Evolutionary conservation across 2,113 vertebrate species (phyloP).

Genomic region (Anoplopoma fimbria): DNA sequence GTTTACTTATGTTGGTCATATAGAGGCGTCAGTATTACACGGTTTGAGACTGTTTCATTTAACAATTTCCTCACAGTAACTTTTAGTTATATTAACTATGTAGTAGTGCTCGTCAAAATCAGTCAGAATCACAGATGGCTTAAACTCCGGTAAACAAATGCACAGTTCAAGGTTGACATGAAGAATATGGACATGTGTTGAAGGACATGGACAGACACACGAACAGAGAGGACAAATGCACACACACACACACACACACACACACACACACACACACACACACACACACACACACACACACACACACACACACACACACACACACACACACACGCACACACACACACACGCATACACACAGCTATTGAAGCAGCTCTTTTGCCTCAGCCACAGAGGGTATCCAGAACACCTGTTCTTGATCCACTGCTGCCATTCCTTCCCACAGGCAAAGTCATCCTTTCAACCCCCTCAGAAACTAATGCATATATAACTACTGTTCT

Average conservation of each 20-base stretch:
- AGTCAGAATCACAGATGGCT: slow-evolving; percentile 46
- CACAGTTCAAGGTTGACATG: slow-evolving; percentile 64
- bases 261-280: slow-evolving; percentile 23
- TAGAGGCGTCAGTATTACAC: neutral
- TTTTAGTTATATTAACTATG: neutral
- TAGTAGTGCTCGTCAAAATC: no score
- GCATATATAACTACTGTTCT: slow-evolving; percentile 75
- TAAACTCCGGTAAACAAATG: slow-evolving; percentile 63
- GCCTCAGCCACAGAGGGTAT: slow-evolving; percentile 58
- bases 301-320: slow-evolving; percentile 19
- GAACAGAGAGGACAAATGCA: slow-evolving; percentile 13
- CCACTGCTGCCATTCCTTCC: slow-evolving; percentile 77
- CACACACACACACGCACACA: slow-evolving; percentile 7
- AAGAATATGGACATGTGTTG: slow-evolving; percentile 42
- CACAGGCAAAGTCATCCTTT: slow-evolving; percentile 85
- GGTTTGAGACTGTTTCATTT: neutral
- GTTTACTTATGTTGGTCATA: neutral
- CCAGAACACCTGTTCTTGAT: slow-evolving; percentile 77
- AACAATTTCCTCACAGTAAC: neutral
- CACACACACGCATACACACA: slow-evolving; percentile 14
- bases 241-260: slow-evolving; percentile 11
- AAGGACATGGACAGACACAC: slow-evolving; percentile 55
- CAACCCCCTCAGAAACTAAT: slow-evolving; percentile 76
- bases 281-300: slow-evolving; percentile 9
- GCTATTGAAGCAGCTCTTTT: slow-evolving; percentile 64